Evolutionary conservation across 2,113 vertebrate genomes (phyloP).

Genomic region (Gorsachius goisagi): DNA sequence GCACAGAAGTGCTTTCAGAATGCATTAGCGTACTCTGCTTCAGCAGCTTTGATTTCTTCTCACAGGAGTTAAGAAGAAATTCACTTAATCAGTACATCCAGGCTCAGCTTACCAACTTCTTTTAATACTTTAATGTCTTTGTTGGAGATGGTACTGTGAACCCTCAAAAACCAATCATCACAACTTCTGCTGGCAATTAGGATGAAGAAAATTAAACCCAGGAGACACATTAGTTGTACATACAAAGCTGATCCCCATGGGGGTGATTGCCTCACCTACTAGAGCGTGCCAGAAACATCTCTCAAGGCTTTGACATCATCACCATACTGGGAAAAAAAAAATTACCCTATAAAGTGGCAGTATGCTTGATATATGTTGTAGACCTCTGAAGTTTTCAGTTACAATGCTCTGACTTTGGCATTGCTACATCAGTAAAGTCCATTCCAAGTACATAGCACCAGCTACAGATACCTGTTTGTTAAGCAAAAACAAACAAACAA

Average conservation of each 20-base stretch:
- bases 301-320: background rate
- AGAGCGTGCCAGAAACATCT: background rate
- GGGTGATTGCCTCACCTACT: background rate
- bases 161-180: background rate
- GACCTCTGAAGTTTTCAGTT: background rate
- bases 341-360: background rate
- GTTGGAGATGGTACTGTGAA: background rate
- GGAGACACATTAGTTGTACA: background rate
- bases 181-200: background rate
- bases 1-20: background rate
- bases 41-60: background rate
- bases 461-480: background rate
- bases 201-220: slow-evolving; percentile 25
- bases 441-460: background rate
- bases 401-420: background rate
- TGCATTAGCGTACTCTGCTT: background rate
- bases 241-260: background rate
- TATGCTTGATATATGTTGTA: background rate
- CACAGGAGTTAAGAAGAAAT: background rate
- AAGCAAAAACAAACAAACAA: background rate
- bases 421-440: background rate
- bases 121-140: background rate
- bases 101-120: background rate
- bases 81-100: background rate
- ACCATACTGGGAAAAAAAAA: background rate